Percentiles rank a stretch among this genome's conserved stretches.
phyloP scores from a whole-genome alignment of 2,888 invertebrate genomes.

The Didymodactylos carnosus region DNA sequence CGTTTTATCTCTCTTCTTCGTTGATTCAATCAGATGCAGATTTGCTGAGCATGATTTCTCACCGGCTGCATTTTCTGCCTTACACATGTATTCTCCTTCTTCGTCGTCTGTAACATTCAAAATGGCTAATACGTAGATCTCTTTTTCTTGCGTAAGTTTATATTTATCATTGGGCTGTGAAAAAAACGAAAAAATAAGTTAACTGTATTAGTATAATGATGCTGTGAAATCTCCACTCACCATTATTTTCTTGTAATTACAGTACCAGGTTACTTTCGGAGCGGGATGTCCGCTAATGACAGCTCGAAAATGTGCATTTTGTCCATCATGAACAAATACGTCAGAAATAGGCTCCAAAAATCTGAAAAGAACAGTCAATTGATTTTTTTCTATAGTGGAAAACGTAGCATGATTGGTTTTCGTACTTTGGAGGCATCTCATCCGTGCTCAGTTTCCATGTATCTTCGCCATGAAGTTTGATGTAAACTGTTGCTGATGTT shows the following conservation, averaged over 20 bases:
- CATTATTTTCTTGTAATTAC: constrained; percentile 1
- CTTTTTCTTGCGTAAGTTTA: constrained; percentile 43
- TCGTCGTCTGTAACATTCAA: constrained; percentile 50
- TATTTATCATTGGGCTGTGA: constrained; percentile 59
- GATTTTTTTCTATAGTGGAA: too few relatives aligned
- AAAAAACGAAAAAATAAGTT: constrained; percentile 63
- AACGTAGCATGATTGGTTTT: too few relatives aligned
- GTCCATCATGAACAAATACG: constrained; percentile 50
- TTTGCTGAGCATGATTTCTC: constrained; percentile 56
- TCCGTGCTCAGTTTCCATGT: not conserved
- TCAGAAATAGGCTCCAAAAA: constrained; percentile 10
- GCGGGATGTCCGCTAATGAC: constrained; percentile 7
- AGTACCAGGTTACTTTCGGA: constrained; percentile 15
- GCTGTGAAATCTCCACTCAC: not conserved
- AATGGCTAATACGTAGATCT: constrained; percentile 52
- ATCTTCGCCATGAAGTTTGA: too few relatives aligned
- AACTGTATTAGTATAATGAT: constrained; percentile 38
- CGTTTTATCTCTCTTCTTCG: too few relatives aligned
- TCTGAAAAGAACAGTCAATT: too few relatives aligned
- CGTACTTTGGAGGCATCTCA: not conserved
- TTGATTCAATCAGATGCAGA: constrained; percentile 8
- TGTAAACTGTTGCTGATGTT: constrained; percentile 62
- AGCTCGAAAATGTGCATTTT: constrained; percentile 46
- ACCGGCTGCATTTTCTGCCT: constrained; percentile 60
- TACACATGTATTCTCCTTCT: constrained; percentile 61